Evolutionary conservation across 2,797 vertebrate species (phyloP), one percentile per base, ranked within the genome.

Genomic region (Crocodylus rhombifer): DNA sequence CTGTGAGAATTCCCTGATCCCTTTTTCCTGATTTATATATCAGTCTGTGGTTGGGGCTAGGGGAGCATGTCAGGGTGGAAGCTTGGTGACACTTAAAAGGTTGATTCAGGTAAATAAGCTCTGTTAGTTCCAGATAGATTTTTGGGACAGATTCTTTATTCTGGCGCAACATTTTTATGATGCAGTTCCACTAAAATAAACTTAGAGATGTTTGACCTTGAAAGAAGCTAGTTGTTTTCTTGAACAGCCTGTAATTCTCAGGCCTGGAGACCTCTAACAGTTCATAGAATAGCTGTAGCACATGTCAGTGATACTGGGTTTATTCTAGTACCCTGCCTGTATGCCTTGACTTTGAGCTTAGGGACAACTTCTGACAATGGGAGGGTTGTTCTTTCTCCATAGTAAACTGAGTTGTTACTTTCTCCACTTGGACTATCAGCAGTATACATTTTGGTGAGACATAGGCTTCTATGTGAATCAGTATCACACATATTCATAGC

Each of bases 1-100:
- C 94, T 83, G 71, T 0, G 42, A 88, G 65, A 92, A 75, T 17
- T 90, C 77, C 28, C 18, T 71, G 73, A 74, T 94, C 93, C 30
- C 60, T 85, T 87, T 88, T 77, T 80, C 42, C 77, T 77, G 5
- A 61, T 77, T 77, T 85, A 18, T 74, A 21, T 3, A 1, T 92
- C 16, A 79, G 58, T 12, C n/a, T 73, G 69, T 36, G 28, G n/a
- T 82, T 90, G 93, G 63, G 93, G n/a, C 3, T 51, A 36, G 57
- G 42, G 71, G 58, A 84, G 82, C 26, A 77, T 51, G 42, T 51
- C 42, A 51, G 42, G 42, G 42, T 51, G 42, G 42, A 51, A 51
- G 42, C 42, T 51, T 10, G 42, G 42, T 51, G 42, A 51, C 42
- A 51, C 42, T 51, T 51, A 71, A 73, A 73, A 36, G 69, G 25